A percentile compares a stretch with the other conserved stretches of the same genome.
phyloP scores from a whole-genome alignment of 2,113 vertebrate species.

The Melanerpes aurifrons region DNA sequence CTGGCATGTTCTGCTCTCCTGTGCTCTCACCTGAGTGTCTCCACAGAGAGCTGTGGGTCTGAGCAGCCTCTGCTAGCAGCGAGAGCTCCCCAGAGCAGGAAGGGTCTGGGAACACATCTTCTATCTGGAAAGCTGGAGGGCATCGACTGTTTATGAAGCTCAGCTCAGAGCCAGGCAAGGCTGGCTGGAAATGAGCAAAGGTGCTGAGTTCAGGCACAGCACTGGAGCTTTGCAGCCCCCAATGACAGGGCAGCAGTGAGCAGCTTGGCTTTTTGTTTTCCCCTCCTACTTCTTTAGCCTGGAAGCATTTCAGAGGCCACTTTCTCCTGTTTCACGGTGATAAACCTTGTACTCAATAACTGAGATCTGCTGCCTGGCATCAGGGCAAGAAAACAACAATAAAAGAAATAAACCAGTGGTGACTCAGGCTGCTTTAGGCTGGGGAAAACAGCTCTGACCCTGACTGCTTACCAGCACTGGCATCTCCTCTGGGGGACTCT shows the following conservation, averaged over 20 bases:
- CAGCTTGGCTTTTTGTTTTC: not conserved
- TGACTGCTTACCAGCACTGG: constrained; percentile 31
- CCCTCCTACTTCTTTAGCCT: constrained; percentile 10
- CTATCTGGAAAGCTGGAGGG: not conserved
- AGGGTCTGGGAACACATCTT: not conserved
- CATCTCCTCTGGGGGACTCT: not conserved
- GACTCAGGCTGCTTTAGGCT: constrained; percentile 44
- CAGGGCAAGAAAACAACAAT: constrained; percentile 50
- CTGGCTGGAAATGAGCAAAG: constrained; percentile 6
- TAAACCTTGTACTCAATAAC: constrained; percentile 13
- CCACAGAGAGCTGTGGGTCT: accelerated
- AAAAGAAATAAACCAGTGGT: constrained; percentile 44
- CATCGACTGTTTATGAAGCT: constrained; percentile 9
- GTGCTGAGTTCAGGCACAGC: not conserved
- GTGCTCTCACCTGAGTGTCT: not conserved
- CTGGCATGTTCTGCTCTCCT: not conserved
- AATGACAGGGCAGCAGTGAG: not conserved
- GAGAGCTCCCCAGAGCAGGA: accelerated
- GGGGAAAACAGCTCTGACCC: constrained; percentile 31
- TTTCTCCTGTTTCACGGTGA: constrained; percentile 43
- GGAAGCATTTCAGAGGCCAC: constrained; percentile 24
- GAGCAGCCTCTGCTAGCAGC: not conserved
- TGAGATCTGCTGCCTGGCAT: constrained; percentile 44
- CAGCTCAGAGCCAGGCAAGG: not conserved
- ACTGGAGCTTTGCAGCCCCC: not conserved